Evolutionary conservation across 2,113 vertebrate genomes (phyloP), one percentile per base, ranked within the genome.

Genomic region (Gasterosteus nipponicus): DNA sequence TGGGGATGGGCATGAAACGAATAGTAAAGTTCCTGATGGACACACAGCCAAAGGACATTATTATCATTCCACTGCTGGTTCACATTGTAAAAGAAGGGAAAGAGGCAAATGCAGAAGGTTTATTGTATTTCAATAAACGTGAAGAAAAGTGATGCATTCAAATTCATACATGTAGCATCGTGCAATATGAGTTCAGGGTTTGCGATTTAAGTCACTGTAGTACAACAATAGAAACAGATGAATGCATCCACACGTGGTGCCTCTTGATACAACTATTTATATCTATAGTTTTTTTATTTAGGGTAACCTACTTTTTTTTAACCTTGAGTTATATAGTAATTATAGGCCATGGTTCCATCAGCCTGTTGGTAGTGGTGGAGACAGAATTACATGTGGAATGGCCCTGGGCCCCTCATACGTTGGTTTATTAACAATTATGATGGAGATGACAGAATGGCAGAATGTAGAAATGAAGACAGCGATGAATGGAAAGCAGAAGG

Each of bases 1-100:
- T 98, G 0, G 98, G 98, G 81, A 98, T 97, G 31, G 97, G 98
- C 98, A 99, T 99, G 85, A 98, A 99, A 35, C 98, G 95, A 80
- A 99, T 91, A 0, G 97, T 98, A 68, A 97, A 99, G 86, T 99
- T 99, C 89, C 98, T 99, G 82, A 78, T 60, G 42, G 80, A 81
- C 64, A 18, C 9, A 72, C 0, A 78, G 58, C 18, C 64, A 79
- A 54, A 77, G 3, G 1, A 72, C 16, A 81, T 54, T 35, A 80
- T 54, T 51, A 82, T 54, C 46, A 82, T 39, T 44, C 7, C 15
- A 72, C 11, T 39, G 1, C 22, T 59, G 56, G 19, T 26, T 70
- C 22, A 64, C 18, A 22, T 74, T 19, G 61, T 3, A 63, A 7
- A 65, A 4, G 31, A 15, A 57, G 11, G 10, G 2, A 7, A 7